phyloP scores from a whole-genome alignment of 2,888 invertebrate species.

The Tipula lateralis region DNA sequence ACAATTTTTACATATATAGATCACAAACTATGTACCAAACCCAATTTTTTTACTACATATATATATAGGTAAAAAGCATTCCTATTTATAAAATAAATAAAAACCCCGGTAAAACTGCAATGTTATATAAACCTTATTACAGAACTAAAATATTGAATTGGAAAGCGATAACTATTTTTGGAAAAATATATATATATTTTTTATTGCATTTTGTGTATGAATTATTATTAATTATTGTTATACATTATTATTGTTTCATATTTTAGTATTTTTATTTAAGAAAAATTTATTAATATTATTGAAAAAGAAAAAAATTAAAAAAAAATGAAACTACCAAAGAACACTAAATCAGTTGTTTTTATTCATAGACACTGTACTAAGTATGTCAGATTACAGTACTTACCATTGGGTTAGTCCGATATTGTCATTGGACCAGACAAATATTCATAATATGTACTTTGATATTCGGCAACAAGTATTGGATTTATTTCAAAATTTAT shows the following conservation, averaged over 20 bases:
- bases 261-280: conserved; percentile 7
- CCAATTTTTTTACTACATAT: background rate
- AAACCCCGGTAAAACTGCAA: background rate
- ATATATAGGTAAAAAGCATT: background rate
- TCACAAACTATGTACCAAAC: background rate
- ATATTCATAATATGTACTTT: background rate
- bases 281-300: background rate
- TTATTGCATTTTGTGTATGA: background rate
- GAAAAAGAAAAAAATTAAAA: background rate
- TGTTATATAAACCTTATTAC: background rate
- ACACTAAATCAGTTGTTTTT: conserved; percentile 11
- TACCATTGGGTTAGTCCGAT: background rate
- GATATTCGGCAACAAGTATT: background rate
- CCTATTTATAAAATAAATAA: background rate
- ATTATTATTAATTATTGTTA: background rate
- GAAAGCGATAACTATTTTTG: background rate
- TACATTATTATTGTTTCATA: background rate
- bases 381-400: background rate
- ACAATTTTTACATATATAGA: background rate
- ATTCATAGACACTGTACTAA: background rate
- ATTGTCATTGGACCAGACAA: background rate
- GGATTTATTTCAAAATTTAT: background rate
- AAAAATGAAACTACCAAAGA: background rate
- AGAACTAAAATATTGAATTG: background rate
- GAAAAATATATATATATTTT: conserved; percentile 4